A percentile compares a stretch with the other conserved stretches of the same genome.
Evolutionary conservation across 2,888 invertebrate genomes (phyloP).

Genomic region (Zele albiditarsus): DNA sequence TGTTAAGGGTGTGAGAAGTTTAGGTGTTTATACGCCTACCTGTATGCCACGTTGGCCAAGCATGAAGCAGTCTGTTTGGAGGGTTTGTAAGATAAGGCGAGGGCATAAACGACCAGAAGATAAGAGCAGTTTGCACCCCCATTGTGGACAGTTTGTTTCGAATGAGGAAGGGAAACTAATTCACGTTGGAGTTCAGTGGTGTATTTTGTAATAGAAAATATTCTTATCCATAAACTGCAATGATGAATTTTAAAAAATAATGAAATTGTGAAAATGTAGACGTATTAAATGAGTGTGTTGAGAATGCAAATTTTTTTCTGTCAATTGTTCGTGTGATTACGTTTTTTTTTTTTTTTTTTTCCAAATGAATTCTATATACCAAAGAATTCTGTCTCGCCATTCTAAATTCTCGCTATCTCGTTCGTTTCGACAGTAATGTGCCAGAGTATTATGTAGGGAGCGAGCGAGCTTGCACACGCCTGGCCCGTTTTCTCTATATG

Average conservation of each 20-base stretch:
- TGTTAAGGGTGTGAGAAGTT: background rate
- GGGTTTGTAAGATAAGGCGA: conserved; percentile 65
- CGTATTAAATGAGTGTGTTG: no score
- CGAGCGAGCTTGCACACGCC: conserved; percentile 40
- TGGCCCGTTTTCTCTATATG: conserved; percentile 24
- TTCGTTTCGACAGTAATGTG: conserved; percentile 71
- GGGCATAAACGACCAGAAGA: conserved; percentile 71
- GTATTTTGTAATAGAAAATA: background rate
- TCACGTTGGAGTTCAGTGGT: conserved; percentile 28
- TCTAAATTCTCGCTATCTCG: conserved; percentile 71
- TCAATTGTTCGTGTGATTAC: background rate
- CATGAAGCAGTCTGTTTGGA: conserved; percentile 55
- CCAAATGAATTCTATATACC: background rate
- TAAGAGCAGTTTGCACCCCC: conserved; percentile 72
- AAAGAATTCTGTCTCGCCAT: conserved; percentile 68
- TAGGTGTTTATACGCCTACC: conserved; percentile 57
- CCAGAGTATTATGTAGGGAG: conserved; percentile 69
- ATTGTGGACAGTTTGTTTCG: conserved; percentile 72
- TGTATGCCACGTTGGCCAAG: conserved; percentile 57
- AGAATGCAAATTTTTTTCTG: background rate
- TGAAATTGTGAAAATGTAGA: no score
- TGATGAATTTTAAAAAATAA: background rate
- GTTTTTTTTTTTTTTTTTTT: no score
- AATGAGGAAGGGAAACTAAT: conserved; percentile 59
- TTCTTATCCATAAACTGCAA: background rate